Conservation (phyloP, 2,797 vertebrate species). For the Brachymystax lenok region DNA sequence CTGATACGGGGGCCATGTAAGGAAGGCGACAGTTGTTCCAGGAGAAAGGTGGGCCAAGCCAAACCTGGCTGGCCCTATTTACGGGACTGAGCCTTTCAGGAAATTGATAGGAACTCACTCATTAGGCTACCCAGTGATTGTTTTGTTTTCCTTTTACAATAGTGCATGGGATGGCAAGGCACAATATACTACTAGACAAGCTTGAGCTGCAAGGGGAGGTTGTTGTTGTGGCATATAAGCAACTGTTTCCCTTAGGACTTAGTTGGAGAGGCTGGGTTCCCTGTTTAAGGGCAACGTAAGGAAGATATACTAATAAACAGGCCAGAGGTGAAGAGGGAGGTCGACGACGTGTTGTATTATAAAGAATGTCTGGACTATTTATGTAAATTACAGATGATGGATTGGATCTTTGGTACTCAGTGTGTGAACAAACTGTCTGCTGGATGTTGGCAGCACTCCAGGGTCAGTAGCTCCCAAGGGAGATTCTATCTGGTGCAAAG, state of each 20-base stretch:
- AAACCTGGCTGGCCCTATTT: conserved; percentile 53
- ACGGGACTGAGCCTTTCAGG: conserved; percentile 25
- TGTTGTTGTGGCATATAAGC: not conserved
- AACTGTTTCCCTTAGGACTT: not conserved
- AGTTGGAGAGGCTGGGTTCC: not conserved
- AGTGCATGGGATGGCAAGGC: conserved; percentile 19
- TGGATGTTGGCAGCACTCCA: not conserved
- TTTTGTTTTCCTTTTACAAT: conserved; percentile 34
- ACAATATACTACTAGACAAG: not conserved
- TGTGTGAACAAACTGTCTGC: not conserved
- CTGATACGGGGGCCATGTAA: conserved; percentile 62
- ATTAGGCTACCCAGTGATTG: conserved; percentile 52
- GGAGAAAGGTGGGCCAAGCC: conserved; percentile 49
- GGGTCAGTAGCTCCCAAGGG: not conserved
- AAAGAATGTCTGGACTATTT: conserved; percentile 1
- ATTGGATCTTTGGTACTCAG: not conserved
- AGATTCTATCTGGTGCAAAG: not conserved
- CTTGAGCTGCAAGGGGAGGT: not conserved
- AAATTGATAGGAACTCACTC: conserved; percentile 55
- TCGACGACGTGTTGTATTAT: not conserved
- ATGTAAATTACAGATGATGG: not conserved
- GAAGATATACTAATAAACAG: not conserved
- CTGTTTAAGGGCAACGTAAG: conserved; percentile 10
- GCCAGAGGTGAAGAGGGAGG: not conserved
- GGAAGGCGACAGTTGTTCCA: conserved; percentile 72